These are phyloP conservation scores for Strigamia maritima DNA, from an alignment of 2,888 invertebrate genomes.

Conservation along the genomic window DNA sequence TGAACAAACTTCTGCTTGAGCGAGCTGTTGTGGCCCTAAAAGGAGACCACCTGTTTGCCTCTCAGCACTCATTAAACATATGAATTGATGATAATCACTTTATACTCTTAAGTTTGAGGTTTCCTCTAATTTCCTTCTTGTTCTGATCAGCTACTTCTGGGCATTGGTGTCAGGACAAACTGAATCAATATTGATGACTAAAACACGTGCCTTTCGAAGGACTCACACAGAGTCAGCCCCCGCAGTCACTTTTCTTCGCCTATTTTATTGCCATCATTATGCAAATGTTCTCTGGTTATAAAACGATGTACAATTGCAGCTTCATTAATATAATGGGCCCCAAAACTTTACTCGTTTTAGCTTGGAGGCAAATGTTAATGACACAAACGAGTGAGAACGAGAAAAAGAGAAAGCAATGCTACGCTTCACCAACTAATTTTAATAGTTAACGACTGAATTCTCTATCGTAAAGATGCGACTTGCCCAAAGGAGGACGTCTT, in stretches of 20 bases:
- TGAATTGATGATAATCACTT: constrained; percentile 22
- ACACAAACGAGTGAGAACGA: constrained; percentile 25
- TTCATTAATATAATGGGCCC: constrained; percentile 32
- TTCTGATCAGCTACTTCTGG: constrained; percentile 2
- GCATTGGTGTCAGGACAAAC: constrained; percentile 10
- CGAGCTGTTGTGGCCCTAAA: neutral
- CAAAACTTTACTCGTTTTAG: constrained; percentile 27
- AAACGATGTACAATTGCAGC: constrained; percentile 34
- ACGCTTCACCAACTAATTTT: constrained; percentile 34
- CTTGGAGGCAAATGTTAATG: constrained; percentile 32
- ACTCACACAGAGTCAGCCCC: constrained; percentile 22
- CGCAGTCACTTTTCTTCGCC: constrained; percentile 30
- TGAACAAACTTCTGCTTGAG: neutral
- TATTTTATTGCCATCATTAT: constrained; percentile 34
- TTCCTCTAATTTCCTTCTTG: constrained; percentile 7
- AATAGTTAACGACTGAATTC: constrained; percentile 34
- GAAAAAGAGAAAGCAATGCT: constrained; percentile 19
- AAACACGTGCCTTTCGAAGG: constrained; percentile 20
- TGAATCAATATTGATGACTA: constrained; percentile 33
- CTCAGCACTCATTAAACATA: constrained; percentile 11
- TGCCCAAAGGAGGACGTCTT: constrained; percentile 28
- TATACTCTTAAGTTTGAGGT: constrained; percentile 12
- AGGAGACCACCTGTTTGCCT: constrained; percentile 22
- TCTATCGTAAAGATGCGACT: constrained; percentile 32
- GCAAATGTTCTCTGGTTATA: constrained; percentile 34